A percentile compares a stretch with the other conserved stretches of the same genome.
Evolutionary conservation across 2,888 invertebrate species (phyloP).

Genomic region (Papilio gigon): DNA sequence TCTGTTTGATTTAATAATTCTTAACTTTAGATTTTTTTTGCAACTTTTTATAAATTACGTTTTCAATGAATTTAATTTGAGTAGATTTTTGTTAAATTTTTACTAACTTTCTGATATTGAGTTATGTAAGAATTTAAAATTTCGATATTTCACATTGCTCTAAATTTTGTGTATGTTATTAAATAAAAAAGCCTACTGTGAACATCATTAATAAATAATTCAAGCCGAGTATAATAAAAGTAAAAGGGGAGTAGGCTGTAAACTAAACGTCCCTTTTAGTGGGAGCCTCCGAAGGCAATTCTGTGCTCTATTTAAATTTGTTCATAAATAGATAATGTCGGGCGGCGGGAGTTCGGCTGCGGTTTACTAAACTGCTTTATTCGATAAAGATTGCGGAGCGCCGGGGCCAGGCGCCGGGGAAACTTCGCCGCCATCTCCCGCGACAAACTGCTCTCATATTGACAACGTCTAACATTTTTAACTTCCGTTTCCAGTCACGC

Average conservation of each 20-base stretch:
- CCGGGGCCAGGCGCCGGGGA: slow-evolving; percentile 35
- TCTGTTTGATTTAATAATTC: neutral
- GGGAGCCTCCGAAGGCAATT: slow-evolving; percentile 48
- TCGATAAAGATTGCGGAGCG: slow-evolving; percentile 70
- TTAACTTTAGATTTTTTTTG: no score
- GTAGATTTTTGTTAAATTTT: no score
- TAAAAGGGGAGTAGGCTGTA: slow-evolving; percentile 45
- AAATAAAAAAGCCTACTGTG: neutral
- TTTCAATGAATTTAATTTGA: no score
- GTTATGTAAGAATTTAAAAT: no score
- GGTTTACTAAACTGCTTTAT: slow-evolving; percentile 72
- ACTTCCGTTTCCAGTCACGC: slow-evolving; percentile 26
- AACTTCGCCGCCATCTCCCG: slow-evolving; percentile 39
- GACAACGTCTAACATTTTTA: slow-evolving; percentile 27
- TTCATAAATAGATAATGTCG: slow-evolving; percentile 75
- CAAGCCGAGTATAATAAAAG: slow-evolving; percentile 11
- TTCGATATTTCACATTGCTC: no score
- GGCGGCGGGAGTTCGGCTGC: slow-evolving; percentile 60
- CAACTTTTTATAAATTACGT: no score
- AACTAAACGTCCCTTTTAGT: slow-evolving; percentile 51
- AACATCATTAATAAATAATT: slow-evolving; percentile 16
- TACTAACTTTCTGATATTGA: no score
- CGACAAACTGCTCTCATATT: slow-evolving; percentile 43
- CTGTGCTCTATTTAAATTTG: slow-evolving; percentile 65
- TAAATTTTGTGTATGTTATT: no score